A percentile compares a stretch with the other conserved stretches of the same genome.
Conservation (phyloP, 2,888 invertebrate species). For the Ommatoiulus sabulosus region DNA sequence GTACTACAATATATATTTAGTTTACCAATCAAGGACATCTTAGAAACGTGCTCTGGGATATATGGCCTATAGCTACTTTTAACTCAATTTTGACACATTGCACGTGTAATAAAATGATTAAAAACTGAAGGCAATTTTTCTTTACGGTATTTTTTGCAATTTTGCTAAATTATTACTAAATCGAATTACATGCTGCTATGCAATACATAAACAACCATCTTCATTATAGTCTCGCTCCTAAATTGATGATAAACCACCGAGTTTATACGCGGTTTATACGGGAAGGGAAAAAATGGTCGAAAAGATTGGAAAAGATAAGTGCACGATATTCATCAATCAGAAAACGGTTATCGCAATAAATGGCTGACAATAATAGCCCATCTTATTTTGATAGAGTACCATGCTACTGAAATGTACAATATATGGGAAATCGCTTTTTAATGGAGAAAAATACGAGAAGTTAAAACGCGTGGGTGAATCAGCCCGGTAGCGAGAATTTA, state of each 20-base stretch:
- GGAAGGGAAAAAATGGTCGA: not conserved
- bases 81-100: too few species aligned
- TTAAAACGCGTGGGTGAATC: not conserved
- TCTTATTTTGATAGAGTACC: not conserved
- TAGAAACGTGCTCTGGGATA: too few species aligned
- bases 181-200: not conserved
- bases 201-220: not conserved
- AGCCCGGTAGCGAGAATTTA: not conserved
- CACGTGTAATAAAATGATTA: not conserved
- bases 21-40: too few species aligned
- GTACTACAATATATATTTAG: too few species aligned
- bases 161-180: not conserved
- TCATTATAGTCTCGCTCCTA: not conserved
- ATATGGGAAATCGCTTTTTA: constrained; percentile 5
- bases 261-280: not conserved
- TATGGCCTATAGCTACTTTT: too few species aligned
- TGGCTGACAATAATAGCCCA: not conserved
- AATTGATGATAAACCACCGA: not conserved
- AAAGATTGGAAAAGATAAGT: not conserved
- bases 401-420: not conserved
- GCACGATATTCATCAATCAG: not conserved
- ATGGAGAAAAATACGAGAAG: not conserved
- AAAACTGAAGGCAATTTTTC: not conserved
- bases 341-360: constrained; percentile 24
- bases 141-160: not conserved